Conservation (phyloP, 2,888 invertebrate species). For the Bombyx huttoni region DNA sequence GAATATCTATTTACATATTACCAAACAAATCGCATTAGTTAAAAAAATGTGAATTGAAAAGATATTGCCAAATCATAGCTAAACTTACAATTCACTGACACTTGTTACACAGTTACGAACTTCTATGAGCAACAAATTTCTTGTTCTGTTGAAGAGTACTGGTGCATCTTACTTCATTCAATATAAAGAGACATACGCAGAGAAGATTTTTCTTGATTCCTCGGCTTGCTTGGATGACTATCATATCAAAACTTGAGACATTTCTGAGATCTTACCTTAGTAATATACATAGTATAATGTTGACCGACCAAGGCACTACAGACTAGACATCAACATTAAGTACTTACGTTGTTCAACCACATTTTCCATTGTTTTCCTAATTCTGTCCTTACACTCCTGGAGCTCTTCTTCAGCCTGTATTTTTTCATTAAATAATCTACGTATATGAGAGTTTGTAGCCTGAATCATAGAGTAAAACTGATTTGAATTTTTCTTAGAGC, state of each 20-base stretch:
- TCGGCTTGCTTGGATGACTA: not conserved
- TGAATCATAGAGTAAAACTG: constrained; percentile 97
- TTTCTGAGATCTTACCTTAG: constrained; percentile 2
- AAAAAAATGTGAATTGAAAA: not conserved
- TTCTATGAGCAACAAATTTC: not conserved
- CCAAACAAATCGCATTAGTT: too few relatives aligned
- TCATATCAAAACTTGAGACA: too few relatives aligned
- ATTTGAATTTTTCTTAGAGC: constrained; percentile 90
- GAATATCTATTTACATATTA: not conserved
- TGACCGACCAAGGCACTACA: not conserved
- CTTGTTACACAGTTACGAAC: not conserved
- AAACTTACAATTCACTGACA: not conserved
- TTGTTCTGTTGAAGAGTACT: not conserved
- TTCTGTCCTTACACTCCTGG: constrained; percentile 85
- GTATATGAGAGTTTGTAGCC: constrained; percentile 92
- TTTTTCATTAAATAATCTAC: constrained; percentile 88
- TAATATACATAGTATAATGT: not conserved
- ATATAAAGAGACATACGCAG: too few relatives aligned
- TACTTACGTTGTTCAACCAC: constrained; percentile 92
- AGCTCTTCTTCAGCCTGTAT: constrained; percentile 90
- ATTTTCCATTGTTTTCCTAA: constrained; percentile 87
- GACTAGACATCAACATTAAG: not conserved
- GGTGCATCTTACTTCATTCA: not conserved
- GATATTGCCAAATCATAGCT: not conserved
- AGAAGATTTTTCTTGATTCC: constrained; percentile 3